Base-by-base conservation (phyloP, 2,888 invertebrate species). In the Mellilla xanthometata region DNA sequence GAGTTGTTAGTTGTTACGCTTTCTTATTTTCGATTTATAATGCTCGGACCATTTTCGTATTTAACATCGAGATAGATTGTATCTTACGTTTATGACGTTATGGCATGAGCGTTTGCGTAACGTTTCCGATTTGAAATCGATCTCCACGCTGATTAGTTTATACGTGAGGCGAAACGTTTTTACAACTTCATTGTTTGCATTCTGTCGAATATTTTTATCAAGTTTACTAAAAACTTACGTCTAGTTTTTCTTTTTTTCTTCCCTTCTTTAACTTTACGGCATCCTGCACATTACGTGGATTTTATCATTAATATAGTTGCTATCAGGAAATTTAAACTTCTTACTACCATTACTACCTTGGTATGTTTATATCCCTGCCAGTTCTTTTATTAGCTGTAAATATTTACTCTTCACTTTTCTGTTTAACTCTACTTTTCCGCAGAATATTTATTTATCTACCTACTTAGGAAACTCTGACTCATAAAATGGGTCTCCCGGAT, bases 1-100 rank as follows among this genome's bases (percentile, higher is more conserved):
- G 77, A 76, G 76, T 76, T 70, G 66, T 68, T 76, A 76, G 76
- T 76, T 70, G 66, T 68, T 76, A 79, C 79, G 80, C 81, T 83
- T 83, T 82, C 82, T 76, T 73, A 74, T 74, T 81, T 42, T 72
- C 69, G 67, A 69, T 79, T 74, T 69, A 72, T 72, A 70, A 71
- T 60, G 62, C 68, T 52, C 57, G 50, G 52, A 54, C 64, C 53
- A 27, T 19, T 39, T 40, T 42, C 43, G 22, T 28, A 24, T 42
- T 7, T 45, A 27, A 27, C 33, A 26, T 32, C 39, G 13, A 39
- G 32, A 44, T 42, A 38, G 42, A 38, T 46, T 50, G 27, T 49
- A 44, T 36, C 15, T 34, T 45, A 23, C 27, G 13, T 41, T 39
- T 29, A 34, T 39, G 27, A 13, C 13, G 34, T 40, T 28, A 23